Conservation (phyloP, 1,140 invertebrate genomes). For the Augochlora pura region DNA sequence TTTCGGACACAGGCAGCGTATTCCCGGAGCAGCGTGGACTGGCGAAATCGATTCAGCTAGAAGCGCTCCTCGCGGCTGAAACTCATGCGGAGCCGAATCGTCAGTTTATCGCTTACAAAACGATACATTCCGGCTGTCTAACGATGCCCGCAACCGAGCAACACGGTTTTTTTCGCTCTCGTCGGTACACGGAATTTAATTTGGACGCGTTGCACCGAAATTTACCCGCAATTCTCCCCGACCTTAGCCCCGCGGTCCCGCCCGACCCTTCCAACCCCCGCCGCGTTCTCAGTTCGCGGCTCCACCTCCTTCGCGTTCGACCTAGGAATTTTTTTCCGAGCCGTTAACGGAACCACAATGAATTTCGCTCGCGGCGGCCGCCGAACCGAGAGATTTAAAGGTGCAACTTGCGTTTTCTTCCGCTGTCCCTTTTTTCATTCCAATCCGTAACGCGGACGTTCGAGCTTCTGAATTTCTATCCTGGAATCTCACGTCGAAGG, state of each 20-base stretch:
- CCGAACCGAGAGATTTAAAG: conserved; percentile 46
- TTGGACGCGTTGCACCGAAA: conserved; percentile 45
- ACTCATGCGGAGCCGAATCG: background rate
- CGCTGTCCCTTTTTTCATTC: background rate
- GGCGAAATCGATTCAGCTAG: background rate
- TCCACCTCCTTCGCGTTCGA: conserved; percentile 54
- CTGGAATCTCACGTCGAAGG: too few species aligned
- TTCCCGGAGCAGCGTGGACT: too few species aligned
- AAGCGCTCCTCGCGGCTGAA: background rate
- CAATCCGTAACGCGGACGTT: background rate
- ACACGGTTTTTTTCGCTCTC: conserved; percentile 11
- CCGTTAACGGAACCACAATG: conserved; percentile 49
- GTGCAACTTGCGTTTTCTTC: conserved; percentile 12
- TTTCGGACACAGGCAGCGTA: too few species aligned
- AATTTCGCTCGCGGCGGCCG: conserved; percentile 42
- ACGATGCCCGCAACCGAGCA: conserved; percentile 23
- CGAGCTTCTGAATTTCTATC: too few species aligned
- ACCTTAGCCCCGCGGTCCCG: background rate
- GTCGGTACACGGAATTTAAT: conserved; percentile 54
- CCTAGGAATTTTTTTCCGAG: conserved; percentile 53
- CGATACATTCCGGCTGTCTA: conserved; percentile 41
- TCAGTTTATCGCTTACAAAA: conserved; percentile 49
- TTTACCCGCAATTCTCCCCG: conserved; percentile 53
- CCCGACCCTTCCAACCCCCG: background rate
- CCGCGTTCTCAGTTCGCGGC: conserved; percentile 7